Evolutionary conservation across 2,113 vertebrate species (phyloP).

Genomic region (Anarhynchus alexandrinus): DNA sequence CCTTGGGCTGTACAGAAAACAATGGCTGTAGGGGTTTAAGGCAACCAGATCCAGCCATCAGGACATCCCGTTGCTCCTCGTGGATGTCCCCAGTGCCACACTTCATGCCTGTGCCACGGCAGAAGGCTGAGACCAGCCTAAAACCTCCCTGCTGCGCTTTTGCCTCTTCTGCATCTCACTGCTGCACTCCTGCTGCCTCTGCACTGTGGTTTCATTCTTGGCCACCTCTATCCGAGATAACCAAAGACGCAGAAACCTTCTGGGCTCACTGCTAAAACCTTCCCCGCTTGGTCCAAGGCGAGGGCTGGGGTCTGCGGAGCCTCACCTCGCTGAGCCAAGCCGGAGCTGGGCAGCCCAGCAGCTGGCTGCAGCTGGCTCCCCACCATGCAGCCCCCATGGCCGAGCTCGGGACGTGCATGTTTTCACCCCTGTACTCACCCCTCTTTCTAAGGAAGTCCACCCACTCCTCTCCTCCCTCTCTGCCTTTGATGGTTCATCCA

Average conservation of each 20-base stretch:
- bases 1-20: neutral
- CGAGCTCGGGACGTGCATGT: fast-evolving
- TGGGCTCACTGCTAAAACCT: neutral
- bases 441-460: neutral
- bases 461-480: neutral
- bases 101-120: fast-evolving
- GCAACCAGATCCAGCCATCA: neutral
- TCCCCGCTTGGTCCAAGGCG: neutral
- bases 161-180: neutral
- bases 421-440: neutral
- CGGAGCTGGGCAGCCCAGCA: neutral
- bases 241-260: neutral
- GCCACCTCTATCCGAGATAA: fast-evolving
- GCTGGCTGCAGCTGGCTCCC: conserved; percentile 30
- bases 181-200: neutral
- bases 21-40: neutral
- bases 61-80: neutral
- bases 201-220: neutral
- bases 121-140: neutral
- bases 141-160: neutral
- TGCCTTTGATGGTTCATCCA: neutral
- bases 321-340: fast-evolving
- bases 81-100: neutral
- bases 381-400: neutral
- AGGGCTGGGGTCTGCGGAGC: neutral